Conservation (phyloP, 64 coral and sea anemone genomes). For the Montipora foliosa region DNA sequence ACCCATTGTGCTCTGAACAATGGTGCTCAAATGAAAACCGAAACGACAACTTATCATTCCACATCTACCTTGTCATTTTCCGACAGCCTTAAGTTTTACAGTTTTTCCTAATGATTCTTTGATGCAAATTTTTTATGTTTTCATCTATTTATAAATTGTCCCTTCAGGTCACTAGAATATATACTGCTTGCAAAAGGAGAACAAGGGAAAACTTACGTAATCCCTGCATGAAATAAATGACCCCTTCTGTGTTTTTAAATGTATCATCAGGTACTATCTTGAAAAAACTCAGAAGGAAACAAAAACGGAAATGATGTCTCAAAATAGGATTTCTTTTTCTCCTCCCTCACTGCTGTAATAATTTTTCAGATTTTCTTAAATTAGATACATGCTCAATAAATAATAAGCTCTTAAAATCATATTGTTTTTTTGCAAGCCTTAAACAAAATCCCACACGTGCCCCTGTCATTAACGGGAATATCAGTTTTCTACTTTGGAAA, state of each 20-base stretch:
- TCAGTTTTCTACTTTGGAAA: not conserved
- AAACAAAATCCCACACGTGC: not conserved
- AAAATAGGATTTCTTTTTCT: not conserved
- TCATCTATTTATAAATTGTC: slow-evolving; percentile 6
- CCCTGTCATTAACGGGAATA: not conserved
- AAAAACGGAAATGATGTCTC: not conserved
- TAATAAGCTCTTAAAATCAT: not conserved
- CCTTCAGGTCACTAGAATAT: not conserved
- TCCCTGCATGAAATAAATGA: slow-evolving; percentile 2
- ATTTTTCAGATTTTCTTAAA: not conserved
- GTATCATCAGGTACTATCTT: not conserved
- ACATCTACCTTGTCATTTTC: not conserved
- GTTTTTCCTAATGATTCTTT: not conserved
- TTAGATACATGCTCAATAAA: not conserved
- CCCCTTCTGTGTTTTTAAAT: not conserved
- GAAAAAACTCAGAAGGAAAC: not conserved
- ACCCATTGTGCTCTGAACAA: not conserved
- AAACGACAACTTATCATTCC: not conserved
- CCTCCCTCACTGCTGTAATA: not conserved
- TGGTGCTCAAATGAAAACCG: not conserved
- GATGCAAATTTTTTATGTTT: slow-evolving; percentile 46
- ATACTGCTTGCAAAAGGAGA: not conserved
- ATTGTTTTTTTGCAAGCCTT: not conserved
- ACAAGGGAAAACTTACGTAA: slow-evolving; percentile 28
- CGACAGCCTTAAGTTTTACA: not conserved